Evolutionary conservation across 2,797 vertebrate species (phyloP).

Genomic region (Oreochromis mossambicus): DNA sequence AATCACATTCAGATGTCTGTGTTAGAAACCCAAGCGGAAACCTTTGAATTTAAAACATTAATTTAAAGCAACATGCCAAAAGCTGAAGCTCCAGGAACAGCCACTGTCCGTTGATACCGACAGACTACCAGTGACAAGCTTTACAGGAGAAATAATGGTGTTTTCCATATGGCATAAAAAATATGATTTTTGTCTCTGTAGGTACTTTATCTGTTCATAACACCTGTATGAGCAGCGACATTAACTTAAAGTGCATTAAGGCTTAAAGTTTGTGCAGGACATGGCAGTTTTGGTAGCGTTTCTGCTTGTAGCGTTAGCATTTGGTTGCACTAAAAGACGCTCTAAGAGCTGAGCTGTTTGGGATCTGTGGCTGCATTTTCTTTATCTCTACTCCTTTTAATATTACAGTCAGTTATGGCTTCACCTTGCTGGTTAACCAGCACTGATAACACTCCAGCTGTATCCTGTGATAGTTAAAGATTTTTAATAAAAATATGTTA

Average conservation of each 20-base stretch:
- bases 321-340: background rate
- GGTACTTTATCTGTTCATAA: too few species aligned
- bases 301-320: background rate
- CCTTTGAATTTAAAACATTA: background rate
- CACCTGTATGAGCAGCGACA: too few species aligned
- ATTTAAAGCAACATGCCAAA: background rate
- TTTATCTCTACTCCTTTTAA: background rate
- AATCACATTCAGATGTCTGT: background rate
- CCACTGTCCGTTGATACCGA: background rate
- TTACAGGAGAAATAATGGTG: background rate
- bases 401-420: background rate
- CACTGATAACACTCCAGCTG: too few species aligned
- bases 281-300: background rate
- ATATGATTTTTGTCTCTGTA: too few species aligned
- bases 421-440: background rate
- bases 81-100: background rate
- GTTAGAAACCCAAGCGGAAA: background rate
- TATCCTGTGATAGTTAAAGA: too few species aligned
- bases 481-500: background rate
- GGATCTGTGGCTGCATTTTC: background rate
- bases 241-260: too few species aligned
- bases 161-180: too few species aligned
- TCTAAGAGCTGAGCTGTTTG: background rate
- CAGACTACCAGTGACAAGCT: background rate
- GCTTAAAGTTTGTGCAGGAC: background rate